phyloP scores from a whole-genome alignment of 2,113 vertebrate genomes.

The Leucosticte australis region DNA sequence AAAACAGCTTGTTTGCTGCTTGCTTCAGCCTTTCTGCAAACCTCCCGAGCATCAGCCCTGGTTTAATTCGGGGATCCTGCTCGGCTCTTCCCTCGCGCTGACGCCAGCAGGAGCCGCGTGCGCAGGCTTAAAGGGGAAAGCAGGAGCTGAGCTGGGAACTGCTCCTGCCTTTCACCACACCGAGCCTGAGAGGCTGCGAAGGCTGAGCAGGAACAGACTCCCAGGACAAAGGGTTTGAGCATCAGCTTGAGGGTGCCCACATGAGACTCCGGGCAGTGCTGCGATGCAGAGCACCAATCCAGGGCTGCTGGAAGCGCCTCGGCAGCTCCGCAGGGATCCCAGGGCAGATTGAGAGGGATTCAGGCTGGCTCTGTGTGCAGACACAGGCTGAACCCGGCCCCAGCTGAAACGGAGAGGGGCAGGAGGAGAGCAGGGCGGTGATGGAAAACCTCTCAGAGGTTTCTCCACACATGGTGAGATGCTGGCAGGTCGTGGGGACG shows the following conservation, averaged over 20 bases:
- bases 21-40: not conserved
- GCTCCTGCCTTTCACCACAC: not conserved
- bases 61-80: constrained; percentile 7
- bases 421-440: not conserved
- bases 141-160: not conserved
- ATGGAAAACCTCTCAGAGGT: not conserved
- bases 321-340: fast-evolving
- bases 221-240: not conserved
- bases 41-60: not conserved
- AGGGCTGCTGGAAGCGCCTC: not conserved
- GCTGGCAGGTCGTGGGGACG: not conserved
- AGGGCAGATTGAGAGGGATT: not conserved
- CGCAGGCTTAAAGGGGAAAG: constrained; percentile 16
- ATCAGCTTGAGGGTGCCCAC: not conserved
- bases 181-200: not conserved
- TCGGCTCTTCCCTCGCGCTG: not conserved
- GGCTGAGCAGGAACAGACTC: not conserved
- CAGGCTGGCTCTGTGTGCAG: not conserved
- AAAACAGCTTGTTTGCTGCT: not conserved
- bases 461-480: fast-evolving
- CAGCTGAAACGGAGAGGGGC: fast-evolving
- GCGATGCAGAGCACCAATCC: not conserved
- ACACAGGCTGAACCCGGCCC: not conserved
- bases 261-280: fast-evolving
- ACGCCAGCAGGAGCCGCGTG: not conserved